These are phyloP conservation scores for Athrips mouffetella DNA, from an alignment of 2,888 invertebrate genomes.

Conservation along the genomic window DNA sequence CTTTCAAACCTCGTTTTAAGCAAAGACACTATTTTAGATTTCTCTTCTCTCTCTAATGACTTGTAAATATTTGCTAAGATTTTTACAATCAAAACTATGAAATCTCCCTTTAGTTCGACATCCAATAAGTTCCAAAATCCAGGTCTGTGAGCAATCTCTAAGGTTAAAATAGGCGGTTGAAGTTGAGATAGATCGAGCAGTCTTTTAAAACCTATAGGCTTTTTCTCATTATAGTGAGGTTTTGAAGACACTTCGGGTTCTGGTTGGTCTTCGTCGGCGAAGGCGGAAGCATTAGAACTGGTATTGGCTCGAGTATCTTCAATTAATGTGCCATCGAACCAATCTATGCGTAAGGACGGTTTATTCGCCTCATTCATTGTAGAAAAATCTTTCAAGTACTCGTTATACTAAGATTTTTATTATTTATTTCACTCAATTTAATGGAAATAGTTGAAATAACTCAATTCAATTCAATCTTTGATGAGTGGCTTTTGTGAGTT, in stretches of 20 bases:
- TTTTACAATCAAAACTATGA: slow-evolving; percentile 65
- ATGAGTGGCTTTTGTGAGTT: too few relatives aligned
- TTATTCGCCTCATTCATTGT: slow-evolving; percentile 49
- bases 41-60: slow-evolving; percentile 48
- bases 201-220: slow-evolving; percentile 67
- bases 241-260: slow-evolving; percentile 34
- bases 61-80: slow-evolving; percentile 59
- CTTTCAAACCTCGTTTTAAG: slow-evolving; percentile 49
- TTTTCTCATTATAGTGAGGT: slow-evolving; percentile 47
- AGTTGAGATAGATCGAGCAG: slow-evolving; percentile 58
- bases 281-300: slow-evolving; percentile 33
- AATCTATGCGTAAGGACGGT: slow-evolving; percentile 62
- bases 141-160: slow-evolving; percentile 60
- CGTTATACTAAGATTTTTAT: too few relatives aligned
- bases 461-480: too few relatives aligned
- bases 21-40: slow-evolving; percentile 48
- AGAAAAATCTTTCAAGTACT: neutral
- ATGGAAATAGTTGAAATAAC: too few relatives aligned
- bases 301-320: slow-evolving; percentile 43
- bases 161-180: slow-evolving; percentile 54
- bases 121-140: slow-evolving; percentile 69
- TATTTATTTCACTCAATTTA: too few relatives aligned
- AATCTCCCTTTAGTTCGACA: slow-evolving; percentile 62
- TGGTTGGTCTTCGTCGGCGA: slow-evolving; percentile 48
- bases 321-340: slow-evolving; percentile 69